Conservation (phyloP, 2,888 invertebrate species). For the Sclerodermus sp. region DNA sequence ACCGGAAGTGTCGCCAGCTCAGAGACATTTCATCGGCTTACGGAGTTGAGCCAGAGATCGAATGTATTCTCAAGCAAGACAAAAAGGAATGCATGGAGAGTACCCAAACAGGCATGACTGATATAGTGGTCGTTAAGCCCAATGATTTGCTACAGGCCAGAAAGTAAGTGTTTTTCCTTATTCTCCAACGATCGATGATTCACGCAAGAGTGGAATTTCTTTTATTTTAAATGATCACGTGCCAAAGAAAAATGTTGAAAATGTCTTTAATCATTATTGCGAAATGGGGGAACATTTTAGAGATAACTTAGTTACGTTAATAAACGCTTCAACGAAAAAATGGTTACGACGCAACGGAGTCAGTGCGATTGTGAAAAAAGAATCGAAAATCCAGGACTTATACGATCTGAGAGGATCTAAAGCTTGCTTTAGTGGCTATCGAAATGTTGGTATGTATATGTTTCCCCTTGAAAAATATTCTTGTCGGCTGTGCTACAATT, state of each 20-base stretch:
- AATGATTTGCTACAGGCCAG: constrained; percentile 72
- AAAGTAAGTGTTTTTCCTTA: constrained; percentile 59
- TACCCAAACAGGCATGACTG: constrained; percentile 66
- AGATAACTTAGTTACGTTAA: constrained; percentile 3
- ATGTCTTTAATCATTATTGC: too few species aligned
- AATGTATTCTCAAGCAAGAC: constrained; percentile 69
- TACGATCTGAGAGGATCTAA: constrained; percentile 70
- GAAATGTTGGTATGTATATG: constrained; percentile 70
- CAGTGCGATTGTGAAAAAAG: constrained; percentile 69
- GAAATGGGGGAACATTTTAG: too few species aligned
- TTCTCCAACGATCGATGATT: too few species aligned
- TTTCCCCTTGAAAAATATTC: not conserved
- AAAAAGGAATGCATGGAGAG: constrained; percentile 71
- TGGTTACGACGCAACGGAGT: constrained; percentile 65
- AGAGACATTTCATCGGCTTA: constrained; percentile 74
- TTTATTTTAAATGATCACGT: too few species aligned
- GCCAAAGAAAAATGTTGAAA: too few species aligned
- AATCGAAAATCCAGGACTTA: constrained; percentile 63
- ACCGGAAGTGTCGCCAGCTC: constrained; percentile 78
- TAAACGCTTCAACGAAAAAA: constrained; percentile 64
- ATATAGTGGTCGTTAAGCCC: constrained; percentile 72
- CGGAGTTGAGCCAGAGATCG: constrained; percentile 77
- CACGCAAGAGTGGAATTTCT: too few species aligned
- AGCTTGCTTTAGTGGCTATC: constrained; percentile 80
- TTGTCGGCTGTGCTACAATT: not conserved